Conservation (phyloP, 2,888 invertebrate species). For the Periphyllus acericola region DNA sequence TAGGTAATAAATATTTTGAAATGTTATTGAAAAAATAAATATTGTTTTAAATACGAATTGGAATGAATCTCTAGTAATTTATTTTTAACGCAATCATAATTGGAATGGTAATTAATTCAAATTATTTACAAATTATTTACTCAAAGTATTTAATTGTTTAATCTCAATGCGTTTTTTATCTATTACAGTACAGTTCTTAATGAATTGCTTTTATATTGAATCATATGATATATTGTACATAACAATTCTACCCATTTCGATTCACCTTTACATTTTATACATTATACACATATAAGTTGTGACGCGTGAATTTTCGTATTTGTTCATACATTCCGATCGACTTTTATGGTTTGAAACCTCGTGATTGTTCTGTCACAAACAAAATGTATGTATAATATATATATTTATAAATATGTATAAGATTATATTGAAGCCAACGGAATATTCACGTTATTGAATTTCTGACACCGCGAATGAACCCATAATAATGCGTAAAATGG, state of each 20-base stretch:
- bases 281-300: neutral
- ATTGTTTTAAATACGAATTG: neutral
- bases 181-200: neutral
- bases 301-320: slow-evolving; percentile 9
- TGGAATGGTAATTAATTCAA: neutral
- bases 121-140: neutral
- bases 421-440: slow-evolving; percentile 44
- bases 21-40: neutral
- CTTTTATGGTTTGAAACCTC: slow-evolving; percentile 48
- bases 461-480: slow-evolving; percentile 33
- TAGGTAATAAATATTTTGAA: neutral
- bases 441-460: slow-evolving; percentile 38
- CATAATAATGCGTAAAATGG: neutral
- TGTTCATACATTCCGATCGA: neutral
- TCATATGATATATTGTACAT: neutral
- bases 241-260: neutral
- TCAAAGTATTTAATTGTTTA: neutral
- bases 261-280: neutral
- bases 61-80: neutral
- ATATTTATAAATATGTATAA: neutral
- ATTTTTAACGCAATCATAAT: neutral
- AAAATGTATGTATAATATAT: neutral
- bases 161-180: neutral
- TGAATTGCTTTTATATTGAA: too few species aligned
- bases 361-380: slow-evolving; percentile 21